Base-by-base conservation (phyloP, 2,797 vertebrate species). In the Allobates femoralis region DNA sequence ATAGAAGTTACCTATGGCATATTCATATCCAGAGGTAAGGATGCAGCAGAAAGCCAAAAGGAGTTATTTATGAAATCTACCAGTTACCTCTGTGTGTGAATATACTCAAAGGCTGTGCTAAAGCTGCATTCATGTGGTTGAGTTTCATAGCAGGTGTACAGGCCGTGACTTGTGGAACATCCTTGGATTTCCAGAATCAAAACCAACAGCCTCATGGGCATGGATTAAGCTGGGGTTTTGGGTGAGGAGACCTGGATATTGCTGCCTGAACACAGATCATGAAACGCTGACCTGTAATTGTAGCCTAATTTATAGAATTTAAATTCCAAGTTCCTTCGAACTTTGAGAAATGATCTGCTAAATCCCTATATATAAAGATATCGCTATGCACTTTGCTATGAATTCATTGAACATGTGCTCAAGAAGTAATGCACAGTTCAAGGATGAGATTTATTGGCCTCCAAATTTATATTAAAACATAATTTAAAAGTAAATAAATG, bases 341-440 rank as follows among this genome's bases (percentile, higher is more conserved):
- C 51, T 56, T 56, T 5, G 15, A 73, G 16, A 55, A 34, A 60
- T 74, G 74, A 32, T 34, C 32, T 46, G 19, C 34, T 73, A 60
- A 88, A 73, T 79, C 87, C 78, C 89, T 87, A 89, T 80, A 89
- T 82, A 90, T n/a, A n/a, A n/a, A n/a, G n/a, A n/a, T 89, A 90
- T 90, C 89, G 81, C 69, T 83, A 83, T 83, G 81, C 81, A 83
- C 81, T 83, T 83, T 83, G 81, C 81, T 83, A 60, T 74, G 32
- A 14, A 26, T 83, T 53, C 69, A 50, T 37, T 83, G 81, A 83
- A 73, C 67, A 23, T n/a, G 67, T 74, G 53, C 53, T 26, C 53
- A 15, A 58, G 30, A 15, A 58, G 30, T 41, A 26, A 73, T 28
- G 67, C 81, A 74, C 56, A 60, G 50, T 83, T 83, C 81, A 58